Base-by-base conservation (phyloP, 2,113 vertebrate species). In the Hiodon tergisus region DNA sequence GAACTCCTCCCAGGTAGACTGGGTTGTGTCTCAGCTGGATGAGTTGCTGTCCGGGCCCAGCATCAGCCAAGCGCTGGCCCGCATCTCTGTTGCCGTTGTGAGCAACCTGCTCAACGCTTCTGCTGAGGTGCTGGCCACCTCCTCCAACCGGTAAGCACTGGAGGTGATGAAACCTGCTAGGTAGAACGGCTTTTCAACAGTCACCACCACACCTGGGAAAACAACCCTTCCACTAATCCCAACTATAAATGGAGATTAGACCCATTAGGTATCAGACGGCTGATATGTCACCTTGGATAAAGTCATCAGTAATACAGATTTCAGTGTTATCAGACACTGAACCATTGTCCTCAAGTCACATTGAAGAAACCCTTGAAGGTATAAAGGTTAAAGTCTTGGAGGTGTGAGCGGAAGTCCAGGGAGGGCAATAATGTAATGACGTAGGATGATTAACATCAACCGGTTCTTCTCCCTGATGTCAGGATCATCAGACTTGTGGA, bases 401-500 rank as follows among this genome's bases (percentile, higher is more conserved):
- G 68, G 53, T 52, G n/a, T 14, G 53, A 72, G 46, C 31, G 46
- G 55, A 59, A 48, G 57, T 59, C 16, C 0, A 31, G 57, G 54
- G 4, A 60, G 47, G 3, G 16, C 57, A 14, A 48, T 60, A 59
- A 11, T 47, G 13, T 5, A 3, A 13, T 60, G 13, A 46, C 57
- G 13, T 58, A 59, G 14, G 14, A 51, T 52, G 6, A 9, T 48
- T 16, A 47, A 46, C 53, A 48, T 10, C 9, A 31, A 69, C 47
- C 54, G 61, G 61, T 61, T 52, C 5, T 31, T 73, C 4, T 65
- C 76, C 77, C 51, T 77, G 71, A 80, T 79, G 59, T 78, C 85
- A 98, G 97, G 84, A 83, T 98, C 81, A 90, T 97, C 79, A 86
- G 81, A 67, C 71, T 91, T 46, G 94, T 99, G 71, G 94, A 97